Base-by-base conservation (phyloP, 2,888 invertebrate species). In the Plusia festucae region DNA sequence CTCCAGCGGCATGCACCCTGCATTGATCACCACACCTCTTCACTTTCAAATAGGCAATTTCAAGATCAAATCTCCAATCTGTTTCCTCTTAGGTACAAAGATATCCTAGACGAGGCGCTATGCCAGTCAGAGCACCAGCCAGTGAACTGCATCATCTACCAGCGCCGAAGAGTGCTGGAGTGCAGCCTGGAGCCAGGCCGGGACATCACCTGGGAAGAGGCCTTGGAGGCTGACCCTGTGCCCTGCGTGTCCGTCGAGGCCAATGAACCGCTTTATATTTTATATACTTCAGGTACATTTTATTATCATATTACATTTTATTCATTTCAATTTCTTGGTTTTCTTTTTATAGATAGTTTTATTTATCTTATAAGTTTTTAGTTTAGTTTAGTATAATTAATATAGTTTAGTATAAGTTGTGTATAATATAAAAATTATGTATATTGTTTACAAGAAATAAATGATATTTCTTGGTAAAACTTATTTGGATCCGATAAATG, bases 211-310 rank as follows among this genome's bases (percentile, higher is more conserved):
- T 99, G 98, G 98, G 96, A 97, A 2, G 97, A 97, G 20, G 97
- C 97, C 0, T 80, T 98, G 64, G 91, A 95, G 68, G 96, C 96
- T 0, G 95, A 96, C 4, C 97, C 97, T 0, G 97, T 97, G 58
- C 97, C 97, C 1, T 98, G 98, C 86, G 97, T 98, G 0, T 96
- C 99, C 0, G 97, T 98, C 0, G 97, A 98, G 82, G 97, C 99
- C 0, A 98, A 98, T 82, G 98, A 99, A 82, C 98, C 99, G 0
- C 91, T 99, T 11, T 99, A 99, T 85, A 97, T 99, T 69, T 95
- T 99, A 5, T 99, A 99, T 87, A 99, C 99, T 0, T 99, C 99
- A 2, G 98, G 98, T 95, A n/a, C n/a, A n/a, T n/a, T n/a, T n/a
- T n/a, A n/a, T n/a, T n/a, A n/a, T n/a, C n/a, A n/a, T n/a, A n/a